phyloP scores from a whole-genome alignment of 1,140 invertebrate species.

The Zophobas morio region DNA sequence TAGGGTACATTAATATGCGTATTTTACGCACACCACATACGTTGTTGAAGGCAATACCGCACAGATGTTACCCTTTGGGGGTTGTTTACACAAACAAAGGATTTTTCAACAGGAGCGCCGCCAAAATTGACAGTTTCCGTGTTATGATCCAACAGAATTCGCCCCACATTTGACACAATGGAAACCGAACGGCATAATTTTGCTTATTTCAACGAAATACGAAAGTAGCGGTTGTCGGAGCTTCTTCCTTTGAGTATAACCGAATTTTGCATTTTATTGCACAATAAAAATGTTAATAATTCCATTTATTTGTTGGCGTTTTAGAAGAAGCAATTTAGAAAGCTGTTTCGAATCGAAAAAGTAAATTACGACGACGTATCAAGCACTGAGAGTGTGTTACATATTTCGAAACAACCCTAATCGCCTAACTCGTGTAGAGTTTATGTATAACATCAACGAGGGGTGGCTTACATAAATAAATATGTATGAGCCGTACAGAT shows the following conservation, averaged over 20 bases:
- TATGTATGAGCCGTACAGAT: slow-evolving; percentile 55
- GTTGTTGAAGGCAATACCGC: slow-evolving; percentile 56
- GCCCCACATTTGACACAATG: slow-evolving; percentile 36
- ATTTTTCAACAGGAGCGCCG: slow-evolving; percentile 57
- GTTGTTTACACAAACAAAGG: slow-evolving; percentile 62
- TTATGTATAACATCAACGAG: slow-evolving; percentile 53
- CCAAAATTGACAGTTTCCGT: slow-evolving; percentile 56
- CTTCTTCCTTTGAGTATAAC: slow-evolving; percentile 13
- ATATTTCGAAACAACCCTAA: slow-evolving; percentile 50
- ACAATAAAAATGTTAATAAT: slow-evolving; percentile 37
- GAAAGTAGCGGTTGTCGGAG: slow-evolving; percentile 23
- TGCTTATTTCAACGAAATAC: slow-evolving; percentile 25
- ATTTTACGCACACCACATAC: slow-evolving; percentile 61
- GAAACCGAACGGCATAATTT: slow-evolving; percentile 26
- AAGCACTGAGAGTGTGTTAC: slow-evolving; percentile 45
- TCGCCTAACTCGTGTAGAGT: slow-evolving; percentile 49
- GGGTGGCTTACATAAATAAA: slow-evolving; percentile 55
- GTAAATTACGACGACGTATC: slow-evolving; percentile 24
- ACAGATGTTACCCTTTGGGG: slow-evolving; percentile 61
- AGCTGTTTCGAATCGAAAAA: slow-evolving; percentile 24
- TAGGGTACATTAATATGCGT: slow-evolving; percentile 64
- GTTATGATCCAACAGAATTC: slow-evolving; percentile 40
- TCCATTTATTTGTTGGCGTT: slow-evolving; percentile 16
- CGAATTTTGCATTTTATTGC: slow-evolving; percentile 21
- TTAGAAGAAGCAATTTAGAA: slow-evolving; percentile 8